Evolutionary conservation across 2,797 vertebrate species (phyloP).

Genomic region (Gymnodraco acuticeps): DNA sequence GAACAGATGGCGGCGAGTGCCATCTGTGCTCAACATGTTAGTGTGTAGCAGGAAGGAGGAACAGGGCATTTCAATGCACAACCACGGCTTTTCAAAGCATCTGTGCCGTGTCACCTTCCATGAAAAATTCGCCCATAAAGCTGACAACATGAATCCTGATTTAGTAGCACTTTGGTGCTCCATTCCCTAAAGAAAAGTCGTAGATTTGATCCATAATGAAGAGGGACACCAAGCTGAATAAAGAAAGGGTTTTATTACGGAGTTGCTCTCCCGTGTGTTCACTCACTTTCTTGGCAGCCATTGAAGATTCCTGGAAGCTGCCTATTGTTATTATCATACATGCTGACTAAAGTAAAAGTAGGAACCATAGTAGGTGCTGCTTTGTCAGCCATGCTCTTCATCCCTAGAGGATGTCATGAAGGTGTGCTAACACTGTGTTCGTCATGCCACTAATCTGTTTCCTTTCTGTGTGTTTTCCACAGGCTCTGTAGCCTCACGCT

Average conservation of each 20-base stretch:
- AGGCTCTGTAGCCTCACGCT: slow-evolving; percentile 88
- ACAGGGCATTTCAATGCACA: slow-evolving; percentile 30
- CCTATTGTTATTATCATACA: slow-evolving; percentile 10
- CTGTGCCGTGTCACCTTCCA: slow-evolving; percentile 21
- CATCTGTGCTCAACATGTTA: slow-evolving; percentile 31
- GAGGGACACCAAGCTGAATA: background rate
- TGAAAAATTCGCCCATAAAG: slow-evolving; percentile 30
- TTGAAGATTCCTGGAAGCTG: background rate
- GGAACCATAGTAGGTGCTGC: slow-evolving; percentile 10
- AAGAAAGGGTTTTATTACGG: slow-evolving; percentile 17
- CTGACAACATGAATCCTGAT: slow-evolving; percentile 24
- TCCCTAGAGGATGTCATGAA: slow-evolving; percentile 23
- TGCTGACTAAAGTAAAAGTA: background rate
- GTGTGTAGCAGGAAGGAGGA: slow-evolving; percentile 20
- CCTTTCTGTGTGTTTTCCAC: slow-evolving; percentile 28
- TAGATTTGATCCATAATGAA: slow-evolving; percentile 5
- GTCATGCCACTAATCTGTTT: slow-evolving; percentile 37
- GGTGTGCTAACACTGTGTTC: slow-evolving; percentile 25
- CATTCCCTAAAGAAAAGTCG: slow-evolving; percentile 11
- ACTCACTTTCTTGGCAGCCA: background rate
- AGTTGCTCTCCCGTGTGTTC: background rate
- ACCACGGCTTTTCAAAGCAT: slow-evolving; percentile 25
- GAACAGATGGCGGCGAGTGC: slow-evolving; percentile 51
- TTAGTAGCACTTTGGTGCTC: slow-evolving; percentile 3
- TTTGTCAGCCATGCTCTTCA: background rate